These are phyloP conservation scores for Keiferia lycopersicella DNA, from an alignment of 2,888 invertebrate genomes.

Conservation along the genomic window DNA sequence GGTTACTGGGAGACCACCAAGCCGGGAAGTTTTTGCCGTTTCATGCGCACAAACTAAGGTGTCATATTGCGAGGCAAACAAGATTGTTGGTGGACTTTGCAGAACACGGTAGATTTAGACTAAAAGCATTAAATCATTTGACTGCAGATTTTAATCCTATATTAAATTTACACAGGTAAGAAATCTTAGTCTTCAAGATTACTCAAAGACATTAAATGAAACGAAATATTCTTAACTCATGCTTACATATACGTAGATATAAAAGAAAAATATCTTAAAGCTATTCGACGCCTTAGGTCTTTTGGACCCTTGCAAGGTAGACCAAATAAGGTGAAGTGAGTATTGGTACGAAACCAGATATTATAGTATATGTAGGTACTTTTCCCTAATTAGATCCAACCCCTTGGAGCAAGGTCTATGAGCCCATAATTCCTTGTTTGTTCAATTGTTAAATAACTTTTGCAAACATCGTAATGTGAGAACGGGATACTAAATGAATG, in stretches of 20 bases:
- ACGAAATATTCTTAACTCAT: no score
- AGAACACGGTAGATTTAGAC: background rate
- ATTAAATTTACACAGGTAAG: no score
- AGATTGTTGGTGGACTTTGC: background rate
- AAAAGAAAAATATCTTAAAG: no score
- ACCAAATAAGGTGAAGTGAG: background rate
- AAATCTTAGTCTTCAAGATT: no score
- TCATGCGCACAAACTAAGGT: conserved; percentile 14
- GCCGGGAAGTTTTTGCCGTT: conserved; percentile 5
- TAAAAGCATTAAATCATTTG: no score
- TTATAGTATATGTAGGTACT: background rate
- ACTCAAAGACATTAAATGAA: no score
- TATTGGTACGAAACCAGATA: no score
- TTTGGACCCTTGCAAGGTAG: background rate
- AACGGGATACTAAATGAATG: conserved; percentile 31
- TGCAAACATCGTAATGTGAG: conserved; percentile 13
- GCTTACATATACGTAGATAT: no score
- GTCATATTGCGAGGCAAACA: conserved; percentile 6
- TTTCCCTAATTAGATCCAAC: background rate
- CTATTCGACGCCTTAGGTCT: no score
- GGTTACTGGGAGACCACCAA: conserved; percentile 14
- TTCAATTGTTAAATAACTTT: conserved; percentile 23
- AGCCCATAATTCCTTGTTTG: conserved; percentile 19
- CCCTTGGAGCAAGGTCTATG: conserved; percentile 1
- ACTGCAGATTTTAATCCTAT: no score